Evolutionary conservation across 2,113 vertebrate genomes (phyloP), one percentile per base, ranked within the genome.

Genomic region (Oncorhynchus nerka): DNA sequence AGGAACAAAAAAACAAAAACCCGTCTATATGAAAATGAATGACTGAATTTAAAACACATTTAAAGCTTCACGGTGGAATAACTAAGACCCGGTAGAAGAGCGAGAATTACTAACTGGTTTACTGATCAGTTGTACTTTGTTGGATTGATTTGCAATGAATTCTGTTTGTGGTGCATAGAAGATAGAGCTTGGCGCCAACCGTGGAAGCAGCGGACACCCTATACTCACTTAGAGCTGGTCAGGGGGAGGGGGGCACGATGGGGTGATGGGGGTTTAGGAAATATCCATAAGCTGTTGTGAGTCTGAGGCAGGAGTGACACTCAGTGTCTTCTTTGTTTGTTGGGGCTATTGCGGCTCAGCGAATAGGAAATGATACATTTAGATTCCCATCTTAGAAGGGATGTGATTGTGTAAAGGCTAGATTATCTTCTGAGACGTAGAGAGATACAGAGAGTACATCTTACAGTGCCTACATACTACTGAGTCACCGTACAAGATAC

Each of bases 141-240:
- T 97, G 94, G 94, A 99, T 99, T 98, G 96, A 99, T 98, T 98
- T 98, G 97, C 97, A 97, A 97, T 99, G 98, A 97, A 98, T 98
- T 99, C 97, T 97, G 95, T 95, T 98, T 98, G 96, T 94, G 96
- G 96, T 95, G 88, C 82, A 83, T 84, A 92, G 90, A 93, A 95
- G 93, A 95, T 92, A 94, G 95, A 94, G 90, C 87, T 95, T 96
- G 97, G 97, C 97, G 97, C 97, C 97, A 97, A 96, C 94, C 95
- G 96, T 95, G 88, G 92, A 94, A 92, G 85, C 85, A 88, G 90
- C 90, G 95, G 97, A 97, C 92, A 99, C 93, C 90, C 93, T 95
- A 99, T 96, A 96, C 94, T 93, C 93, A 93, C 94, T 83, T 76
- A 92, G 49, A 12, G 49, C 49, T 51, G 3, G 4, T 15, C 49